Evolutionary conservation across 1,140 invertebrate genomes (phyloP), one percentile per base, ranked within the genome.

Genomic region (Drosophila repleta): DNA sequence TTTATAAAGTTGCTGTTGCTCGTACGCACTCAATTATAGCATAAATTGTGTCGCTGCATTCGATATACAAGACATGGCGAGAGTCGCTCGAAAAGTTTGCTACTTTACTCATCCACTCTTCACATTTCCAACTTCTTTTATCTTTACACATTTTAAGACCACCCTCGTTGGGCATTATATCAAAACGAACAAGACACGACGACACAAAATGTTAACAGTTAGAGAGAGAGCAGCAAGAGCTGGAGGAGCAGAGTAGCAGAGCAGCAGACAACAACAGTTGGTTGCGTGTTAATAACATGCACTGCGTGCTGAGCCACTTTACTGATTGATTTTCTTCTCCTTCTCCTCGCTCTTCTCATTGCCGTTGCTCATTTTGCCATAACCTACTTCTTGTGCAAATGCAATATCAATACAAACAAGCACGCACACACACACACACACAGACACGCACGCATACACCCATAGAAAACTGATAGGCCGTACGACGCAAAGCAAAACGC

Each of bases 351-450:
- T 41, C 8, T 18, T 57, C 15, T n/a, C 53, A 26, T 60, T 48
- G n/a, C 5, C 60, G 51, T 48, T 73, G 61, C 61, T 80, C 49
- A 67, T 68, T 81, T 85, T 77, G 77, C 82, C 82, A 82, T 85
- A 85, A 85, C 83, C 81, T 75, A 85, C 78, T 82, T 82, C 69
- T 80, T 67, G 69, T 79, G 70, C 74, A 74, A 76, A 76, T 85
- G 81, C 81, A 85, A 77, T 85, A 56, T 49, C 64, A 66, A 65
- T 46, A 65, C 21, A 58, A 29, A 49, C 26, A 18, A 18, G 39
- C 39, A 43, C 39, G 63, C 45, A 64, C 43, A 41, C 45, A 62
- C 43, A 52, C 66, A 68, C 52, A 48, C 55, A 48, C 37, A 52
- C 66, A 68, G 48, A 48, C 55, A 48, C 37, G 26, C 45, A 62